Conservation (phyloP, 2,113 vertebrate genomes). For the Corythornis madagascariensis region DNA sequence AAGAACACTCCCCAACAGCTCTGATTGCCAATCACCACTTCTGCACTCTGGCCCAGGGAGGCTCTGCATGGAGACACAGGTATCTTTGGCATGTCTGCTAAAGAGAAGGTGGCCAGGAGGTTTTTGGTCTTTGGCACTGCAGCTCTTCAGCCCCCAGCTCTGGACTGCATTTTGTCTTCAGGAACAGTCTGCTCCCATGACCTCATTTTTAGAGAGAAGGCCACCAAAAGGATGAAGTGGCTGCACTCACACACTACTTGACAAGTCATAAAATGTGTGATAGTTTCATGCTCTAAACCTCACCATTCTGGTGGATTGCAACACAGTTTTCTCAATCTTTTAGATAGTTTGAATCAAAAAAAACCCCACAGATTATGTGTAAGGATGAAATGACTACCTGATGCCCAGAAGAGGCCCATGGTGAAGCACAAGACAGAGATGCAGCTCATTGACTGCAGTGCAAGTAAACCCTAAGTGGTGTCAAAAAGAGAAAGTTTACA, state of each 20-base stretch:
- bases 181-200: background rate
- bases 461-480: background rate
- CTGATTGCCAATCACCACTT: background rate
- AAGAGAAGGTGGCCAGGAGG: background rate
- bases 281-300: background rate
- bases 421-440: background rate
- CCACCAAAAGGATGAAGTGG: background rate
- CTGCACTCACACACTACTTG: background rate
- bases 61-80: background rate
- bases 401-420: background rate
- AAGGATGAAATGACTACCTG: background rate
- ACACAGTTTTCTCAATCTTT: background rate
- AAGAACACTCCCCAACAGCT: background rate
- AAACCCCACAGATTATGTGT: rapidly evolving
- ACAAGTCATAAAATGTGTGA: background rate
- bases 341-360: background rate
- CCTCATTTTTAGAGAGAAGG: background rate
- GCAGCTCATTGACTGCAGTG: background rate
- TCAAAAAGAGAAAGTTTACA: background rate
- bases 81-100: background rate
- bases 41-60: no score
- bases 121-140: background rate
- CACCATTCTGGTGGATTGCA: background rate
- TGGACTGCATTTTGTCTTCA: background rate
- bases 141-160: background rate